A percentile compares a stretch with the other conserved stretches of the same genome.
phyloP scores from a whole-genome alignment of 2,888 invertebrate genomes.

The Ophioninae sp. region DNA sequence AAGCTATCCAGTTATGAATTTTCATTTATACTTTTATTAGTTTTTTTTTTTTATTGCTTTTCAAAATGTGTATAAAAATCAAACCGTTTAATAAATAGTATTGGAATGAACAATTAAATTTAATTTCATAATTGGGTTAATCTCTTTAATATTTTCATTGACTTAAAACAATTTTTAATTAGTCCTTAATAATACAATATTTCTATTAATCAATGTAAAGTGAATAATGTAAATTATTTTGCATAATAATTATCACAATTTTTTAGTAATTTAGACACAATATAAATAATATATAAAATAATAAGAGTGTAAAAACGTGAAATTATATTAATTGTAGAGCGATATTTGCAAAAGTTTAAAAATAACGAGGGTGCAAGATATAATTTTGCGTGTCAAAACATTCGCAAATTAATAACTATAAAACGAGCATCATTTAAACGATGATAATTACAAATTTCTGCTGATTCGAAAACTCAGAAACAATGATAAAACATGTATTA shows the following conservation, averaged over 20 bases:
- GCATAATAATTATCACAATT: too few relatives aligned
- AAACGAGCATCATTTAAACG: neutral
- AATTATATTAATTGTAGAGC: too few relatives aligned
- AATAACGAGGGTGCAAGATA: too few relatives aligned
- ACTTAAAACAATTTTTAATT: too few relatives aligned
- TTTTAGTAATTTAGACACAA: too few relatives aligned
- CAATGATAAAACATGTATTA: neutral
- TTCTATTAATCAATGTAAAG: too few relatives aligned
- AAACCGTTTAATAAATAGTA: neutral
- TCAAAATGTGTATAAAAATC: neutral
- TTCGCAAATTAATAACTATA: neutral
- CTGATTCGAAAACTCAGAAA: neutral
- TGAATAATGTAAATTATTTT: too few relatives aligned
- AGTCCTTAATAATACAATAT: too few relatives aligned
- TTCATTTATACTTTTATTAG: neutral
- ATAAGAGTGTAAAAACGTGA: too few relatives aligned
- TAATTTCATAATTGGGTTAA: neutral
- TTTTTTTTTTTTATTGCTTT: neutral
- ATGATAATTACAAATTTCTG: neutral
- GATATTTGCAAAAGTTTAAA: too few relatives aligned
- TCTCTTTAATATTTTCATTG: too few relatives aligned
- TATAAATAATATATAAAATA: too few relatives aligned
- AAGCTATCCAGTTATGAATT: neutral
- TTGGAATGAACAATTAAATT: neutral
- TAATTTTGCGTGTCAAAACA: neutral